A percentile compares a stretch with the other conserved stretches of the same genome.
Evolutionary conservation across 2,888 invertebrate genomes (phyloP).

Genomic region (Drosophila koepferae): DNA sequence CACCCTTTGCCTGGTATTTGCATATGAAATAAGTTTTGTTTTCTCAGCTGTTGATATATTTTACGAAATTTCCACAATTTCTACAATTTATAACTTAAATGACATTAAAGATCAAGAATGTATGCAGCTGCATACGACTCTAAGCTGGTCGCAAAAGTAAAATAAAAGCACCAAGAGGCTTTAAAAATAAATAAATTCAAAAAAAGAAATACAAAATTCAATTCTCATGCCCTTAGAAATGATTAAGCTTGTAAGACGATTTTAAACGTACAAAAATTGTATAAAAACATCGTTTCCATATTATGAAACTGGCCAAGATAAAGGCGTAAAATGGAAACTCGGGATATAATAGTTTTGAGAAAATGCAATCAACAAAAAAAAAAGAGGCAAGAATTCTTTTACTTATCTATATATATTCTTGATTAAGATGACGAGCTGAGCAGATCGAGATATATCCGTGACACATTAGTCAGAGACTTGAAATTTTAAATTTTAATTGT

Average conservation of each 20-base stretch:
- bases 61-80: constrained; percentile 1
- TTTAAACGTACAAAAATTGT: background rate
- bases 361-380: background rate
- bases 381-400: no score
- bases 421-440: background rate
- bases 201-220: background rate
- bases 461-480: no score
- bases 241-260: background rate
- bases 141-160: background rate
- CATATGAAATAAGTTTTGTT: constrained; percentile 21
- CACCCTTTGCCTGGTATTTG: constrained; percentile 21
- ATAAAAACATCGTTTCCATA: background rate
- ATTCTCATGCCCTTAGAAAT: background rate
- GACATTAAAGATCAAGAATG: constrained; percentile 3
- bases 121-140: background rate
- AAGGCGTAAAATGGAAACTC: background rate
- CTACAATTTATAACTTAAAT: constrained; percentile 10
- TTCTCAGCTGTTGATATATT: constrained; percentile 6
- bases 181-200: background rate
- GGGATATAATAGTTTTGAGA: background rate
- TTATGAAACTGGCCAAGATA: background rate
- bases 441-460: no score
- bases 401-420: no score
- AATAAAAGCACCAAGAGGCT: background rate
- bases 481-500: no score